Evolutionary conservation across 2,113 vertebrate species (phyloP).

Genomic region (Dromas ardeola): DNA sequence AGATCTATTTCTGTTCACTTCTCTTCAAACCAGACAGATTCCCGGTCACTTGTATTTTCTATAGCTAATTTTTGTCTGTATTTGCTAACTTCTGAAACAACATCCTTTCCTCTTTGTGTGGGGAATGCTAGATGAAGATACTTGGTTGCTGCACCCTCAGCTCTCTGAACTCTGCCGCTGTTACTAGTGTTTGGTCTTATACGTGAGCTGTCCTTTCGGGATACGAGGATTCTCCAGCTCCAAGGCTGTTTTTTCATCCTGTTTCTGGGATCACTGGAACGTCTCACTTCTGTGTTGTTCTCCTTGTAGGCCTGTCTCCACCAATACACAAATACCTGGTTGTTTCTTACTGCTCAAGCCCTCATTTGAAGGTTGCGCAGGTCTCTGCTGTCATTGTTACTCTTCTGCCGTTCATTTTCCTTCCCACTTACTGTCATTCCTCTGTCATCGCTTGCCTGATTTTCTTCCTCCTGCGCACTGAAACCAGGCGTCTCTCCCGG

Average conservation of each 20-base stretch:
- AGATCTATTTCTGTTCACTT: neutral
- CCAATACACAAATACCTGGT: neutral
- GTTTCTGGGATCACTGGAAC: neutral
- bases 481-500: neutral
- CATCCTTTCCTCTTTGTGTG: neutral
- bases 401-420: neutral
- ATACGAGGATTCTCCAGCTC: neutral
- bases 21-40: neutral
- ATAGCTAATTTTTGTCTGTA: neutral
- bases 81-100: neutral
- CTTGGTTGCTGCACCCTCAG: neutral
- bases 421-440: neutral
- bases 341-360: neutral
- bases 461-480: neutral
- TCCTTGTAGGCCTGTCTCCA: neutral
- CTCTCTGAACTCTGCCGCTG: neutral
- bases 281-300: no score
- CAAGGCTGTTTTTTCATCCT: neutral
- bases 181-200: neutral
- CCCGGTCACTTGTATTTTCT: neutral
- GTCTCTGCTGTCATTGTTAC: neutral
- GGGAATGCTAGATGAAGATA: neutral
- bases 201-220: neutral
- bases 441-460: neutral
- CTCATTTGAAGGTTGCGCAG: neutral